Evolutionary conservation across 2,113 vertebrate species (phyloP).

Genomic region (Amphilophus citrinellus): DNA sequence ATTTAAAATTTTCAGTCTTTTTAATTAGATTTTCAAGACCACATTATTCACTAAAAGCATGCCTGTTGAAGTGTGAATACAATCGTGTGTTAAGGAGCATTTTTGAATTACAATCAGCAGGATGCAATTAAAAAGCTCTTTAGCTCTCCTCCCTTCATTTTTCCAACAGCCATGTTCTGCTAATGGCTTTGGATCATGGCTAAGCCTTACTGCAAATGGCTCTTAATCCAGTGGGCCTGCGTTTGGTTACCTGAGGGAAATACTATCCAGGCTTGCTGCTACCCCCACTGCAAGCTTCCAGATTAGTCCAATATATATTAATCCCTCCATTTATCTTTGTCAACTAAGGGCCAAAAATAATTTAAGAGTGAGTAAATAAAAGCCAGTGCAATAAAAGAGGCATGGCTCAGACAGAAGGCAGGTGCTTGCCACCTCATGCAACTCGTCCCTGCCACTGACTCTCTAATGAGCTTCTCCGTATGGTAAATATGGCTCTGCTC

Average conservation of each 20-base stretch:
- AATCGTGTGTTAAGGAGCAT: slow-evolving; percentile 33
- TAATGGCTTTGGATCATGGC: slow-evolving; percentile 92
- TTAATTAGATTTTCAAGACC: background rate
- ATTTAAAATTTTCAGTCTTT: background rate
- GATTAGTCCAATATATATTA: slow-evolving; percentile 99
- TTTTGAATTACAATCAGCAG: slow-evolving; percentile 85
- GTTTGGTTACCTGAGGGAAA: slow-evolving; percentile 97
- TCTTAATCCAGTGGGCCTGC: slow-evolving; percentile 95
- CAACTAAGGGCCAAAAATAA: slow-evolving; percentile 94
- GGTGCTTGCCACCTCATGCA: slow-evolving; percentile 85
- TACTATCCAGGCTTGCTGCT: slow-evolving; percentile 87
- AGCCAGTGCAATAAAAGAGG: slow-evolving; percentile 81
- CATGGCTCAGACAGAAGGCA: slow-evolving; percentile 87
- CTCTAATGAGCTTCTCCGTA: slow-evolving; percentile 83
- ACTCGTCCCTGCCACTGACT: slow-evolving; percentile 85
- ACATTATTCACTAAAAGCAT: background rate
- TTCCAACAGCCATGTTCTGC: slow-evolving; percentile 84
- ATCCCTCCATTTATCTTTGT: slow-evolving; percentile 99
- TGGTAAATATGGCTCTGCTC: slow-evolving; percentile 79
- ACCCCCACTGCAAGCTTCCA: slow-evolving; percentile 83
- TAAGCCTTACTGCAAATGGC: slow-evolving; percentile 98
- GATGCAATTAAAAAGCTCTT: slow-evolving; percentile 87
- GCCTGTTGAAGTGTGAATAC: background rate
- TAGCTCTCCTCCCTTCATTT: slow-evolving; percentile 64
- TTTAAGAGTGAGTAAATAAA: slow-evolving; percentile 93